Percentiles rank a stretch among this genome's conserved stretches.
These are phyloP conservation scores for Cryptoprocta ferox DNA, from an alignment of 2,797 vertebrate genomes.

Conservation along the genomic window DNA sequence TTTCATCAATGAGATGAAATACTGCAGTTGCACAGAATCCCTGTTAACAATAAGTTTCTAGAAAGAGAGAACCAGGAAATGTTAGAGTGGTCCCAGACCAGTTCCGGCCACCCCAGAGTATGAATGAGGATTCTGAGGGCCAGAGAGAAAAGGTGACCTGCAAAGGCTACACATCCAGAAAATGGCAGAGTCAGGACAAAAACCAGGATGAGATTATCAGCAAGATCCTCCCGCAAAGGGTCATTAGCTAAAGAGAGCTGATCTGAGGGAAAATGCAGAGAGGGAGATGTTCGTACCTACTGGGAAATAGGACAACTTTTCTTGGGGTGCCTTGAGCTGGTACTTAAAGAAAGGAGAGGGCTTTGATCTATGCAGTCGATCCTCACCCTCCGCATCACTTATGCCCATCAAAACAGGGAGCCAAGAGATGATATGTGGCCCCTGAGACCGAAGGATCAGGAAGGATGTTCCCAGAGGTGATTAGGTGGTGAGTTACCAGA, in stretches of 20 bases:
- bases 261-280: not conserved
- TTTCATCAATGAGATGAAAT: slow-evolving; percentile 29
- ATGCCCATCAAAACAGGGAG: not conserved
- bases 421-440: not conserved
- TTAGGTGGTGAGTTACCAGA: not conserved
- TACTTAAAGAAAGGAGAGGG: not conserved
- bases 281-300: not conserved
- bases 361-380: not conserved
- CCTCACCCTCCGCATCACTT: not conserved
- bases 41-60: not conserved
- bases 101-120: not conserved
- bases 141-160: not conserved
- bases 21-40: not conserved
- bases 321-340: not conserved
- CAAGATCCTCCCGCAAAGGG: not conserved
- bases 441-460: not conserved
- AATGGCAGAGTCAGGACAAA: not conserved
- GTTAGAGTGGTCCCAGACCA: not conserved
- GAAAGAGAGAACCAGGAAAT: not conserved
- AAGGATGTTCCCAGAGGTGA: not conserved
- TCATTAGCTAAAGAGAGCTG: not conserved
- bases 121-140: not conserved
- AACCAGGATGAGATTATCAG: not conserved
- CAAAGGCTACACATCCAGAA: not conserved
- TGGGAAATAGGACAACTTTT: not conserved